phyloP scores from a whole-genome alignment of 2,797 vertebrate genomes.

The Sebastes steindachneri region DNA sequence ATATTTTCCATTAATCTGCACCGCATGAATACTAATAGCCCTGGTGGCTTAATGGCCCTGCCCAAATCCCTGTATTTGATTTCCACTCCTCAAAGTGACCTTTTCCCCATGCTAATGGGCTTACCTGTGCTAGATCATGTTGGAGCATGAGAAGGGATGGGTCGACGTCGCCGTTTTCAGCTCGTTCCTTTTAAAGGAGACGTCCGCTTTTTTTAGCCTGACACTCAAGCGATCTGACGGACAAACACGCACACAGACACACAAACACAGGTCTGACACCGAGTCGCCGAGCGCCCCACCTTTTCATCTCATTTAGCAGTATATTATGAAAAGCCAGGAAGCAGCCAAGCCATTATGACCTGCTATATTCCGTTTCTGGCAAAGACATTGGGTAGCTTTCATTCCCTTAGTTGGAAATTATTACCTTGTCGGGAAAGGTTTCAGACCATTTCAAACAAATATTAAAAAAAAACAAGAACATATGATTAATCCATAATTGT shows the following conservation, averaged over 20 bases:
- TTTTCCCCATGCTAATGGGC: constrained; percentile 82
- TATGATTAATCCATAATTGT: background rate
- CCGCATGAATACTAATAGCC: constrained; percentile 85
- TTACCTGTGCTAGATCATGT: constrained; percentile 83
- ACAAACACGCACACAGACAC: constrained; percentile 25
- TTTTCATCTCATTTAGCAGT: constrained; percentile 69
- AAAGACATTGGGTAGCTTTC: constrained; percentile 41
- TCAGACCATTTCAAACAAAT: constrained; percentile 41
- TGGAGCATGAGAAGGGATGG: constrained; percentile 63
- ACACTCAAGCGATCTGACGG: constrained; percentile 6
- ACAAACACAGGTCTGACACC: constrained; percentile 38
- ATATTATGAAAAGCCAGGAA: constrained; percentile 53
- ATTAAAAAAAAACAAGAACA: background rate
- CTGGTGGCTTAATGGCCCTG: constrained; percentile 80
- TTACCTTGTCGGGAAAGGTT: constrained; percentile 54
- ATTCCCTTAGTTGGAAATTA: constrained; percentile 56
- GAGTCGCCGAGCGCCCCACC: constrained; percentile 21
- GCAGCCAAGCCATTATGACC: constrained; percentile 52
- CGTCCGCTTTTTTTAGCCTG: constrained; percentile 14
- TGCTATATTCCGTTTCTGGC: constrained; percentile 48
- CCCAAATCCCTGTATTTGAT: constrained; percentile 84
- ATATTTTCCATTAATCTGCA: constrained; percentile 83
- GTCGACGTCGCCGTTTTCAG: constrained; percentile 39
- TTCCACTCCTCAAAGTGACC: constrained; percentile 85
- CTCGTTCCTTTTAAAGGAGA: constrained; percentile 54